Percentiles rank a stretch among this genome's conserved stretches.
Conservation (phyloP, 2,888 invertebrate species). For the Craniophora ligustri region DNA sequence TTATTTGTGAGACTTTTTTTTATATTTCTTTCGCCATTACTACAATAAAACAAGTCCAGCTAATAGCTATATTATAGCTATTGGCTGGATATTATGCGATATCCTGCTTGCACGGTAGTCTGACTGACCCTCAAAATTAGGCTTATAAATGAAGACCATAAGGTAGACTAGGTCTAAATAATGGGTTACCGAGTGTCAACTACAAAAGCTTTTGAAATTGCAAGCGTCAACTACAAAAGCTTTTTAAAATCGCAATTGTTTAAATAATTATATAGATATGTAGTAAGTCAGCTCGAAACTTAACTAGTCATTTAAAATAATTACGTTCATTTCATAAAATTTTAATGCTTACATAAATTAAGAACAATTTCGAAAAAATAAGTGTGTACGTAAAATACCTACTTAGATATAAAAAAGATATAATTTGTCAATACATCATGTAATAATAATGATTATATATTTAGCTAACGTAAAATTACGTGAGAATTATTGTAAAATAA, state of each 20-base stretch:
- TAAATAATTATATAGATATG: too few relatives aligned
- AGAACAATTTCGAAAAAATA: constrained; percentile 2
- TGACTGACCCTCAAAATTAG: too few relatives aligned
- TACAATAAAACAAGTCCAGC: too few relatives aligned
- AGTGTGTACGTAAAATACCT: not conserved
- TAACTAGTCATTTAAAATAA: not conserved
- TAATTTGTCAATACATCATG: constrained; percentile 21
- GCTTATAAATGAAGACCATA: not conserved
- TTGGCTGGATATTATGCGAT: too few relatives aligned
- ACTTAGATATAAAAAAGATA: constrained; percentile 9
- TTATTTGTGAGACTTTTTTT: too few relatives aligned
- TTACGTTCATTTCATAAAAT: not conserved
- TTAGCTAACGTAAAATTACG: constrained; percentile 4
- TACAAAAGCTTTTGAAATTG: not conserved
- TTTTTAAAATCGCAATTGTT: too few relatives aligned
- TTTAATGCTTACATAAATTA: not conserved
- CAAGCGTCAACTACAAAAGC: too few relatives aligned
- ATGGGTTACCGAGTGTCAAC: constrained; percentile 4
- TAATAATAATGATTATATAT: constrained; percentile 11
- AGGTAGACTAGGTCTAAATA: not conserved
- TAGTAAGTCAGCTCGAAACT: not conserved
- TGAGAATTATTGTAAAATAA: constrained; percentile 4
- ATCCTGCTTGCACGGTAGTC: too few relatives aligned
- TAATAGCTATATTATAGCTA: too few relatives aligned
- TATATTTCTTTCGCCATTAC: too few relatives aligned